phyloP scores from a whole-genome alignment of 2,113 vertebrate species.

The Lamprologus lemairii region DNA sequence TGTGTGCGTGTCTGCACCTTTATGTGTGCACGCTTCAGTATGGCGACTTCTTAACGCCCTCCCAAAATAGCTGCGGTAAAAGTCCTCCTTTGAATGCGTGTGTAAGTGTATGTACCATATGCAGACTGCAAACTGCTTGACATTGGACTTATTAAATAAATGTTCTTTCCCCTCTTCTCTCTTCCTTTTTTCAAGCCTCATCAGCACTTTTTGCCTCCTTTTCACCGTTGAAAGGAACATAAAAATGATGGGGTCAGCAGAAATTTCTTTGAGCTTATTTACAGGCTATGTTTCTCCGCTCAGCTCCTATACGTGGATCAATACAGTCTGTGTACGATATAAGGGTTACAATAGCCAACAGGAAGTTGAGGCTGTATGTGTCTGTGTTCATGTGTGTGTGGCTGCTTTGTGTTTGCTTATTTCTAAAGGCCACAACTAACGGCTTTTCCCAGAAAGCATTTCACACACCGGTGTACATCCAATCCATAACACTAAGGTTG shows the following conservation, averaged over 20 bases:
- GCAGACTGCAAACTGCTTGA: slow-evolving; percentile 34
- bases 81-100: neutral
- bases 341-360: slow-evolving; percentile 25
- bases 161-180: slow-evolving; percentile 4
- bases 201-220: slow-evolving; percentile 58
- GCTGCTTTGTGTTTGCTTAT: neutral
- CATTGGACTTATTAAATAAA: slow-evolving; percentile 50
- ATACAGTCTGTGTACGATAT: slow-evolving; percentile 49
- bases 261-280: slow-evolving; percentile 56
- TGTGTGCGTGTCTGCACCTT: neutral
- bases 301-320: slow-evolving; percentile 41
- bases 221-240: slow-evolving; percentile 46
- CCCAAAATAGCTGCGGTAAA: neutral
- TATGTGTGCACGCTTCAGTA: neutral
- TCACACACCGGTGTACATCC: neutral
- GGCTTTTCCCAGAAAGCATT: neutral
- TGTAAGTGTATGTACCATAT: neutral
- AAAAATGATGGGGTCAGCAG: slow-evolving; percentile 47
- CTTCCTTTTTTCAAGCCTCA: slow-evolving; percentile 25
- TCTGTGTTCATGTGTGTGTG: neutral
- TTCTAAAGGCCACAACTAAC: neutral
- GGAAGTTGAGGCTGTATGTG: neutral
- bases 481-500: neutral
- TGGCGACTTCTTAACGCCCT: neutral
- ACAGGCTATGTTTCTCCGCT: slow-evolving; percentile 41